Conservation (phyloP, 2,888 invertebrate genomes). For the Drosophila helvetica region DNA sequence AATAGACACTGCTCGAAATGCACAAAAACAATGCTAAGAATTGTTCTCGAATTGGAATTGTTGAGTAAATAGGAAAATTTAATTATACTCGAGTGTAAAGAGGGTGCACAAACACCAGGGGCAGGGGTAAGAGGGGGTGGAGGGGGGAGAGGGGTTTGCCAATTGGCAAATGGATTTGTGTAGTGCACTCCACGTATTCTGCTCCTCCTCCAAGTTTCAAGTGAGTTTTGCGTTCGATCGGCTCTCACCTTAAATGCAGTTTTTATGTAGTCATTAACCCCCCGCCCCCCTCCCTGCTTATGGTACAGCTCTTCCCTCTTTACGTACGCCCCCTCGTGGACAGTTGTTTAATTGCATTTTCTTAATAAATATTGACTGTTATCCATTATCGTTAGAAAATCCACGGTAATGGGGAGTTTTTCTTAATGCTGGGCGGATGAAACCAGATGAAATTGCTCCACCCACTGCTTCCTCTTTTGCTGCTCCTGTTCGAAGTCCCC, state of each 20-base stretch:
- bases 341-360: slow-evolving; percentile 56
- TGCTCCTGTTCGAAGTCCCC: not conserved
- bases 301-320: slow-evolving; percentile 9
- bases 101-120: slow-evolving; percentile 18
- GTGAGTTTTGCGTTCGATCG: slow-evolving; percentile 28
- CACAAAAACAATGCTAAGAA: slow-evolving; percentile 18
- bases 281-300: not conserved
- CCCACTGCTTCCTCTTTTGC: not conserved
- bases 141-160: not conserved
- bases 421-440: not conserved
- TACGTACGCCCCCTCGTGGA: not conserved
- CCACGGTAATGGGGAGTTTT: not conserved
- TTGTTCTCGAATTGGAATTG: slow-evolving; percentile 54
- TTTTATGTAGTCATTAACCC: slow-evolving; percentile 1
- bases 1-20: slow-evolving; percentile 36
- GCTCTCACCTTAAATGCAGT: slow-evolving; percentile 23
- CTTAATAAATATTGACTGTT: slow-evolving; percentile 24
- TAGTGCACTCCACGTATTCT: slow-evolving; percentile 9
- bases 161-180: slow-evolving; percentile 42
- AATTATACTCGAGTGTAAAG: slow-evolving; percentile 61
- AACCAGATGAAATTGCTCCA: not conserved
- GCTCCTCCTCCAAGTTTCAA: not conserved
- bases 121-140: not conserved
- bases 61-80: slow-evolving; percentile 62
- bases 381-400: not conserved